A percentile compares a stretch with the other conserved stretches of the same genome.
Evolutionary conservation across 2,888 invertebrate species (phyloP).

Genomic region (Nomada hirtipes): DNA sequence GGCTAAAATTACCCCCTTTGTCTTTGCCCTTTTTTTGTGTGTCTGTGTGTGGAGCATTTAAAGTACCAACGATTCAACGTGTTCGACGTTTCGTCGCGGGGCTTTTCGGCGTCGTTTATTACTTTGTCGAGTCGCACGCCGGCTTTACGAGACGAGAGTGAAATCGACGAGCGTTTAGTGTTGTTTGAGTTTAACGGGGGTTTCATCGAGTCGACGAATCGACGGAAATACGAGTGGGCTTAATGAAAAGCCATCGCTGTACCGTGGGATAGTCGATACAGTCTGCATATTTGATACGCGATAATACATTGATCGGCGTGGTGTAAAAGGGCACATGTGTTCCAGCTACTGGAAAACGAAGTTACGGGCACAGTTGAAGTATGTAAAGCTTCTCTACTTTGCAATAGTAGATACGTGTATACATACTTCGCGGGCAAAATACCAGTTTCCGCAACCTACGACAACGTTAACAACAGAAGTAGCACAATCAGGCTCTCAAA

Average conservation of each 20-base stretch:
- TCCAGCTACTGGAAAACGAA: background rate
- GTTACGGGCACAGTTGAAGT: too few species aligned
- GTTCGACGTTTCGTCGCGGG: slow-evolving; percentile 17
- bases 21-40: background rate
- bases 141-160: slow-evolving; percentile 22
- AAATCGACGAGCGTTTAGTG: slow-evolving; percentile 21
- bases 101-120: background rate
- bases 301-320: background rate
- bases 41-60: too few species aligned
- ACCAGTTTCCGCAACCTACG: too few species aligned
- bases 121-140: background rate
- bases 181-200: slow-evolving; percentile 23
- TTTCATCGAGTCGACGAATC: background rate
- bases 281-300: background rate
- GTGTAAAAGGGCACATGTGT: background rate
- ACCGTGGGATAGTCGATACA: background rate
- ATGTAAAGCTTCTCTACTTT: too few species aligned
- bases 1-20: slow-evolving; percentile 44
- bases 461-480: too few species aligned
- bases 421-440: too few species aligned
- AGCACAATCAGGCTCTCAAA: too few species aligned
- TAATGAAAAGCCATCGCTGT: slow-evolving; percentile 3
- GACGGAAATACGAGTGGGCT: background rate
- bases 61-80: background rate
- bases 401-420: too few species aligned